phyloP scores from a whole-genome alignment of 2,113 vertebrate species.

The Camelus dromedarius region DNA sequence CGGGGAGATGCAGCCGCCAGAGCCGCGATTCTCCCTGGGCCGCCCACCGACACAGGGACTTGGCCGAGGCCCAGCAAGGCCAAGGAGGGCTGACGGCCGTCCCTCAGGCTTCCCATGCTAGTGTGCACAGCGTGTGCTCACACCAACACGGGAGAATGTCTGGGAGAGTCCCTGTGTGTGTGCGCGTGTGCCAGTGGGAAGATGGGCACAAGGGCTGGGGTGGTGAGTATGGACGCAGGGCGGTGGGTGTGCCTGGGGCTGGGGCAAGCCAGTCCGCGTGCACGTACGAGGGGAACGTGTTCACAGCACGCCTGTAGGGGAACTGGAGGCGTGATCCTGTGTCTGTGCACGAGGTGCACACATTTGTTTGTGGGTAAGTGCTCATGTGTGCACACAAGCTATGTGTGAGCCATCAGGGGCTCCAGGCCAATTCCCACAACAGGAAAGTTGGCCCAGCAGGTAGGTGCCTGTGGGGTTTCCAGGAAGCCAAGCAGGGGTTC shows the following conservation, averaged over 20 bases:
- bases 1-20: background rate
- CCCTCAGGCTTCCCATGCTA: constrained; percentile 74
- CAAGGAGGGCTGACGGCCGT: constrained; percentile 79
- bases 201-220: background rate
- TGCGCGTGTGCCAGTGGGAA: fast-evolving
- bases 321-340: background rate
- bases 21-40: constrained; percentile 64
- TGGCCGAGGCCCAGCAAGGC: background rate
- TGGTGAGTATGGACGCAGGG: background rate
- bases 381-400: background rate
- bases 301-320: fast-evolving
- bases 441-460: background rate
- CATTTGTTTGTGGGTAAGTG: background rate
- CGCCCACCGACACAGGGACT: constrained; percentile 73
- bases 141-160: background rate
- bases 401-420: background rate
- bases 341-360: background rate
- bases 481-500: background rate
- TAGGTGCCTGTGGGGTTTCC: background rate
- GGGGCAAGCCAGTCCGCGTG: background rate
- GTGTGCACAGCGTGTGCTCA: fast-evolving
- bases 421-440: background rate
- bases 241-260: too few relatives aligned
- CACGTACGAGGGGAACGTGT: background rate
- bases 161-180: fast-evolving